Base-by-base conservation (phyloP, 2,113 vertebrate genomes). In the Oxygymnocypris stewartii region DNA sequence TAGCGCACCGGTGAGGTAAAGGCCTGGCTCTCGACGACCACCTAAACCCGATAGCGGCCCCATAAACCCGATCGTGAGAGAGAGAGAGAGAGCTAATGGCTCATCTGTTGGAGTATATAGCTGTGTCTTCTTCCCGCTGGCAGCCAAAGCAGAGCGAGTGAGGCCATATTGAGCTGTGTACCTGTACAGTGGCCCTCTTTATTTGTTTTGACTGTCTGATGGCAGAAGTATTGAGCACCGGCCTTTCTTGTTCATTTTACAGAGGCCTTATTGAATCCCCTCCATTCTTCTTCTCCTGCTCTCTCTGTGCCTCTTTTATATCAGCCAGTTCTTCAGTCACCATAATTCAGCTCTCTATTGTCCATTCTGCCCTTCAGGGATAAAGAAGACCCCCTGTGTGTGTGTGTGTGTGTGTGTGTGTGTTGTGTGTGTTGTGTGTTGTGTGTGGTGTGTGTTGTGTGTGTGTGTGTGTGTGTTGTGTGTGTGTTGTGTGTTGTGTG, bases 161-260 rank as follows among this genome's bases (percentile, higher is more conserved):
- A 93, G 92, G 92, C 88, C 90, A 91, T 92, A 93, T 93, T 90
- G 92, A 94, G 93, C 91, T 84, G 90, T 89, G 87, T 90, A 87
- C 90, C 91, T 93, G 92, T 88, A 79, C 88, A 74, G 11, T 51
- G 88, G 93, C 88, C 89, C 89, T 82, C 92, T 93, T 92, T 92
- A 93, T 94, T 95, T 94, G 92, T 93, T 93, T 92, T 94, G 93
- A 92, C 91, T 90, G 92, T 91, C 93, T 92, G 92, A 92, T 85
- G 91, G 89, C 91, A 92, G 91, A 93, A 89, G 82, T 93, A 93
- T 92, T 87, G 92, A 94, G 91, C 92, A 91, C 87, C 83, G n/a
- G 91, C 87, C 87, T 80, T 91, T 94, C 91, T 91, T 91, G 90
- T 92, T 93, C 92, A 91, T 94, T 93, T 93, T 89, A 88, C 89